Conservation (phyloP, 2,888 invertebrate genomes). For the Limnephilus rhombicus region DNA sequence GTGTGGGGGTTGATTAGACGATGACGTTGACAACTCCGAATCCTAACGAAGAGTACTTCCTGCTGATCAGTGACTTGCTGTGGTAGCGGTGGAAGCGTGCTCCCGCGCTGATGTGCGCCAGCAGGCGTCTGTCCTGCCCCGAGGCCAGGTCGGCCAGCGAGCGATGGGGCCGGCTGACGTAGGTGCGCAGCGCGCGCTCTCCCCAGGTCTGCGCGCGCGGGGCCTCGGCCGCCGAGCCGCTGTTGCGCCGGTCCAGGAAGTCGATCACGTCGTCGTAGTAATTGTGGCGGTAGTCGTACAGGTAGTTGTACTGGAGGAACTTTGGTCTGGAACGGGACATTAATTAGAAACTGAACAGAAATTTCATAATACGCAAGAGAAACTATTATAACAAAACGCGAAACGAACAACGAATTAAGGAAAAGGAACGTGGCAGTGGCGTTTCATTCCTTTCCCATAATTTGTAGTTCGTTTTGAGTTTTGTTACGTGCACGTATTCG, state of each 20-base stretch:
- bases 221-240: conserved; percentile 82
- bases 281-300: conserved; percentile 90
- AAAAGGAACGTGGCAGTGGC: no score
- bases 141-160: conserved; percentile 82
- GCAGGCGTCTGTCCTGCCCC: conserved; percentile 78
- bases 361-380: neutral
- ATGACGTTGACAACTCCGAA: conserved; percentile 73
- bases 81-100: conserved; percentile 86
- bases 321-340: conserved; percentile 83
- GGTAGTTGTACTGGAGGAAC: conserved; percentile 88
- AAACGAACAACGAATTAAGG: no score
- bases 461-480: no score
- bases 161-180: conserved; percentile 82
- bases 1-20: conserved; percentile 49
- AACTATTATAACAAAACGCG: no score
- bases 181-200: conserved; percentile 87
- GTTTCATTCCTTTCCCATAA: no score
- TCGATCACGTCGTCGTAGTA: conserved; percentile 92
- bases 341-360: neutral
- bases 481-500: no score
- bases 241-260: conserved; percentile 87
- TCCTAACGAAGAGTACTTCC: conserved; percentile 82
- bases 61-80: conserved; percentile 85
- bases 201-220: conserved; percentile 92
- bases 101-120: conserved; percentile 81